Evolutionary conservation across 1,140 invertebrate species (phyloP).

Genomic region (Drosophila rufa): DNA sequence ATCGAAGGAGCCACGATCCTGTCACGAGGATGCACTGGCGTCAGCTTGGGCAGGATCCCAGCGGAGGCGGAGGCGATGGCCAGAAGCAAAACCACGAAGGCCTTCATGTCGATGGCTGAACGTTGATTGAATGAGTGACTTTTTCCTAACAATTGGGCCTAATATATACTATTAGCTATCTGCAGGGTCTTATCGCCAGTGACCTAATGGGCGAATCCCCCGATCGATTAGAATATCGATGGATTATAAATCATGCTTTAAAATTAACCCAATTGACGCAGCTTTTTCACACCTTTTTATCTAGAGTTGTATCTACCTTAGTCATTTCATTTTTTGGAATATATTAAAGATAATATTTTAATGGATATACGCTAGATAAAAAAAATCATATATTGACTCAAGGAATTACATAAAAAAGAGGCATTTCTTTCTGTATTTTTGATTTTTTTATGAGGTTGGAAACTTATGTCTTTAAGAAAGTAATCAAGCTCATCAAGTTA

Average conservation of each 20-base stretch:
- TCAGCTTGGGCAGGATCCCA: conserved; percentile 46
- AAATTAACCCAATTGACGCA: conserved; percentile 4
- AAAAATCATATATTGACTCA: background rate
- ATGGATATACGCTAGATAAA: too few relatives aligned
- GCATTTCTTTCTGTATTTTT: background rate
- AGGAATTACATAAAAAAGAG: background rate
- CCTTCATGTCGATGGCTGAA: conserved; percentile 63
- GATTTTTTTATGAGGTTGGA: background rate
- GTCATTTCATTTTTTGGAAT: background rate
- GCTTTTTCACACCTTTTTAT: conserved; percentile 3
- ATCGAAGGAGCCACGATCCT: conserved; percentile 36
- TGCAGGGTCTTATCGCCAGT: conserved; percentile 73
- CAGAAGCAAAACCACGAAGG: conserved; percentile 62
- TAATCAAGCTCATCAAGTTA: too few relatives aligned
- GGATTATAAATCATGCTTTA: conserved; percentile 7
- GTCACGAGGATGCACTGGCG: conserved; percentile 25
- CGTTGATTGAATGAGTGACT: conserved; percentile 52
- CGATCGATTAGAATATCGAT: background rate
- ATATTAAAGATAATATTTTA: background rate
- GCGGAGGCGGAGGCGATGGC: conserved; percentile 66
- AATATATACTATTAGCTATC: conserved; percentile 76
- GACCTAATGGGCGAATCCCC: conserved; percentile 84
- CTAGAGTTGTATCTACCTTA: background rate
- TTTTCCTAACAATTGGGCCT: conserved; percentile 53
- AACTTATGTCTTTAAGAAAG: too few relatives aligned